Percentiles rank a stretch among this genome's conserved stretches.
Conservation (phyloP, 2,888 invertebrate genomes). For the Drosophila sordidula region DNA sequence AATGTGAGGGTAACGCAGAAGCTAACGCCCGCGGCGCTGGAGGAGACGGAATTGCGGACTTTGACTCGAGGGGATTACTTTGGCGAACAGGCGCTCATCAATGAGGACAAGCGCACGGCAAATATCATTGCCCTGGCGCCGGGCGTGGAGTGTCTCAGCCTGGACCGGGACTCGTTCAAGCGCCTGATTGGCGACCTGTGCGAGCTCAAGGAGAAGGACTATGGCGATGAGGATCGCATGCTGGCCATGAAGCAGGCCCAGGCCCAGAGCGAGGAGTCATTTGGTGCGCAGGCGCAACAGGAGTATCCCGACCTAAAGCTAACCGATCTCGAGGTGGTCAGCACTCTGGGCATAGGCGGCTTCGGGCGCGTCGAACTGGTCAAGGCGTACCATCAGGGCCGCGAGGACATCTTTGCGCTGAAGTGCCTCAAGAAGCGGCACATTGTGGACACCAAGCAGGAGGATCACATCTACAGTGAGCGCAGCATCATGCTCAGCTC, state of each 20-base stretch:
- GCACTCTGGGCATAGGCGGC: slow-evolving; percentile 96
- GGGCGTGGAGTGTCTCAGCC: slow-evolving; percentile 93
- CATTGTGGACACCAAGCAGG: slow-evolving; percentile 94
- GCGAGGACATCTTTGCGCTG: slow-evolving; percentile 89
- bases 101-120: slow-evolving; percentile 95
- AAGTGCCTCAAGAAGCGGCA: slow-evolving; percentile 96
- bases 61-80: slow-evolving; percentile 93
- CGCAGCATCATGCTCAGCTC: slow-evolving; percentile 93
- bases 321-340: slow-evolving; percentile 91
- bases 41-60: slow-evolving; percentile 89
- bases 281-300: slow-evolving; percentile 83
- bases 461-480: slow-evolving; percentile 95
- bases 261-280: slow-evolving; percentile 83
- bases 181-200: slow-evolving; percentile 91
- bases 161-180: slow-evolving; percentile 92
- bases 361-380: slow-evolving; percentile 95
- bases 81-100: slow-evolving; percentile 94
- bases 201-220: slow-evolving; percentile 90
- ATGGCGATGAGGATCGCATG: slow-evolving; percentile 88
- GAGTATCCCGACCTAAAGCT: slow-evolving; percentile 90
- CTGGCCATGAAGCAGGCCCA: slow-evolving; percentile 83
- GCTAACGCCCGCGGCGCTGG: slow-evolving; percentile 86
- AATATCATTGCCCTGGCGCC: slow-evolving; percentile 95
- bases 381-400: slow-evolving; percentile 86
- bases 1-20: slow-evolving; percentile 91